phyloP scores from a whole-genome alignment of 2,113 vertebrate species.

The Pseudopipra pipra region DNA sequence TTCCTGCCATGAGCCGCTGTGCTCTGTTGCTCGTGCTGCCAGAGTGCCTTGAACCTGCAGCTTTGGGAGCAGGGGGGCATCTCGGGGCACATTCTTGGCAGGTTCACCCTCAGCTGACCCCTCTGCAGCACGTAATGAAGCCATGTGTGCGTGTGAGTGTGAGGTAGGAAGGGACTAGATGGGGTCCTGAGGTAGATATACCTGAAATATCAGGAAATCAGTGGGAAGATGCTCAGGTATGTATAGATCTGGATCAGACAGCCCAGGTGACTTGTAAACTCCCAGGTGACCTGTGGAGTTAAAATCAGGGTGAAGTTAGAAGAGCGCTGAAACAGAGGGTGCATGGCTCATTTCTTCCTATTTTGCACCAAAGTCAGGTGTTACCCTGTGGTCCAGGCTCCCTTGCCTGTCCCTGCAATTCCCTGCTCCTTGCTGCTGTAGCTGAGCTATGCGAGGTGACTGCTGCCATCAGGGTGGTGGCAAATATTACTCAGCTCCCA shows the following conservation, averaged over 20 bases:
- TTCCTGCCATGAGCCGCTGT: not conserved
- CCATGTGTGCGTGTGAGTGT: rapidly evolving
- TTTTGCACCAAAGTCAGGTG: not conserved
- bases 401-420: not conserved
- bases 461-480: rapidly evolving
- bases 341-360: not conserved
- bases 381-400: not conserved
- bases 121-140: not conserved
- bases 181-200: not conserved
- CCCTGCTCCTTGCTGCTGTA: not conserved
- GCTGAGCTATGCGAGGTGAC: not conserved
- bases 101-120: not conserved
- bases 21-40: not conserved
- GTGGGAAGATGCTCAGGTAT: not conserved
- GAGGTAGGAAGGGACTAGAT: not conserved
- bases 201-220: not conserved
- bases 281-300: not conserved
- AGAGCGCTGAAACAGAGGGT: not conserved
- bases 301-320: not conserved
- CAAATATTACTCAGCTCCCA: not conserved
- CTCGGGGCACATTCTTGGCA: not conserved
- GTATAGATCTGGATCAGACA: not conserved
- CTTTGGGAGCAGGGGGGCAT: no score
- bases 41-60: not conserved
- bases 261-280: not conserved